These are phyloP conservation scores for Stegophylla sp. DNA, from an alignment of 2,888 invertebrate species.

Conservation along the genomic window DNA sequence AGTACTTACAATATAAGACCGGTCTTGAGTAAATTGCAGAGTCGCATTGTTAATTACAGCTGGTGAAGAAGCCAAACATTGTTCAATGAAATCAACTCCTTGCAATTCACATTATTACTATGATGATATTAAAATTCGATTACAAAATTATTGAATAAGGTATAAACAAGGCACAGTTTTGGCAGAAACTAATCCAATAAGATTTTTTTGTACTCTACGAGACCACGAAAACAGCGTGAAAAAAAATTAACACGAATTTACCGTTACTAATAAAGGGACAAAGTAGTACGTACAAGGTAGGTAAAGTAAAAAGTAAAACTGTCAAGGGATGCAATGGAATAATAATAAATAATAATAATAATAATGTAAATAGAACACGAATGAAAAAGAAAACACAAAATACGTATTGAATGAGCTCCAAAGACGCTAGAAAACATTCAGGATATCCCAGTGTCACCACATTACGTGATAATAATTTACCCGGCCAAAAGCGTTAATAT, in stretches of 20 bases:
- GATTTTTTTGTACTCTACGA: not conserved
- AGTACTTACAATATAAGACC: slow-evolving; percentile 25
- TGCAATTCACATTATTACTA: slow-evolving; percentile 13
- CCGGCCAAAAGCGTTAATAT: not conserved
- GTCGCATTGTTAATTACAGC: not conserved
- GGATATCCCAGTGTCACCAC: slow-evolving; percentile 25
- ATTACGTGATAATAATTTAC: not conserved
- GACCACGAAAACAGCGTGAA: not conserved
- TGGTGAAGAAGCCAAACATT: not conserved
- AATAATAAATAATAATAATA: slow-evolving; percentile 38
- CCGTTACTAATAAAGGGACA: not conserved
- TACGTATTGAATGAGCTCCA: slow-evolving; percentile 42
- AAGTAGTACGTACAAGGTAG: not conserved
- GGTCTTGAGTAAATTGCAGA: not conserved
- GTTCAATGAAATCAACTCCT: not conserved
- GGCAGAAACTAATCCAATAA: not conserved
- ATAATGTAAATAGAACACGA: slow-evolving; percentile 55
- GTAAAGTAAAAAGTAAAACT: not conserved
- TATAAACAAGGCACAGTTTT: not conserved
- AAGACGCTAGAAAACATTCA: slow-evolving; percentile 27
- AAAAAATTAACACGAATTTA: not conserved
- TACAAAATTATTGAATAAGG: not conserved
- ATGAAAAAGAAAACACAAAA: slow-evolving; percentile 50
- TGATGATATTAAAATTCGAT: not conserved
- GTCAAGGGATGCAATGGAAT: slow-evolving; percentile 11